Evolutionary conservation across 2,888 invertebrate species (phyloP), one percentile per base, ranked within the genome.

Genomic region (Zaprionus bogoriensis): DNA sequence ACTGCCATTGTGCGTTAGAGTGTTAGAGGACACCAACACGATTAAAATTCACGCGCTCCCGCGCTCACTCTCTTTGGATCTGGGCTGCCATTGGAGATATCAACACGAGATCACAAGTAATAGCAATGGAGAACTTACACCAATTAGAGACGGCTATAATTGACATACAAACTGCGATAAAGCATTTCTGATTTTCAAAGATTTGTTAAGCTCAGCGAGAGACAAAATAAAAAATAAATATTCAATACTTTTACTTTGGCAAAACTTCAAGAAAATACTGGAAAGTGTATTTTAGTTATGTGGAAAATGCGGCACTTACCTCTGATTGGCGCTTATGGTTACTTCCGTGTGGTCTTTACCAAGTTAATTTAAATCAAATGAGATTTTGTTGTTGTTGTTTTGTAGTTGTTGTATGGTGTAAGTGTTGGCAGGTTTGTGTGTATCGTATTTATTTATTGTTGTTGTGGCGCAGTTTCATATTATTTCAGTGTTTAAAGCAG

Each of bases 281-380:
- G 38, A 42, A 17, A 54, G 5, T 42, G 19, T 23, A 14, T 32
- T 41, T 27, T 2, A 27, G 1, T 10, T 10, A 27, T 27, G 17
- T 7, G 17, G 32, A 19, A 58, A 5, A 14, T 32, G 6, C 4
- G 5, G 36, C 55, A 79, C 91, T 91, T 90, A 91, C 91, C 91
- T 91, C 76, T 91, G 91, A 47, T 88, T 90, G 62, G 90, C 90
- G 74, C 90, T 90, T 85, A 91, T 89, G 63, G 90, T 89, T 62
- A 90, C 88, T 80, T 91, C 91, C 87, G 91, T 91, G 67, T 90
- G 90, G 85, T 91, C 91, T 91, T 89, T 77, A 73, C 72, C 78
- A 65, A 59, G 67, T 76, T 51, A 68, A 80, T 67, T 63, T 45
- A 72, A 61, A 63, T 63, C 63, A 63, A 64, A 70, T 70, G 59